Evolutionary conservation across 92 coral and sea anemone species (phyloP), one percentile per base, ranked within the genome.

Genomic region (Chrysogorgia sp.): DNA sequence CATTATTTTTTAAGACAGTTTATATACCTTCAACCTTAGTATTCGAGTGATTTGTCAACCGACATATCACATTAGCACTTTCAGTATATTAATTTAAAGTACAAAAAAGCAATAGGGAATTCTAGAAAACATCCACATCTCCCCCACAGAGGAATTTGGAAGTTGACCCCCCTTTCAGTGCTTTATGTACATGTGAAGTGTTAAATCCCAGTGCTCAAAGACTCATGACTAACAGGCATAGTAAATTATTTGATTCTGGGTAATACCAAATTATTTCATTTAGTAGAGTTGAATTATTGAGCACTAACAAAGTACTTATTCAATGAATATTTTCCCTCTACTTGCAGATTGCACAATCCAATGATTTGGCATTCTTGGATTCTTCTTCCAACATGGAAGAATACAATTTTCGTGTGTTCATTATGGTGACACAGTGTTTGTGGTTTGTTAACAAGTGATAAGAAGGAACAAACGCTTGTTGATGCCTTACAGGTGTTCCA

Each of bases 341-440:
- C 17, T 43, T 17, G 20, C 59, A 17, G 59, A 52, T 52, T 17
- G 59, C 59, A 52, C 59, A 52, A 52, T 52, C 59, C 59, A 52
- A 52, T 3, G 59, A 52, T 52, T 52, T 52, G 7, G 7, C 20
- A 5, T 52, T 52, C 20, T 52, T 52, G 70, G 70, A 30, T 63
- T 63, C 40, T 63, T 63, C 70, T 15, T 63, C 70, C 70, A 63
- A 43, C 17, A 43, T 43, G 50, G 50, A 43, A 43, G 50, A 52
- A 52, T 66, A 34, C 74, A 66, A 66, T 41, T 10, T 66, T 40
- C 55, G 52, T 66, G 74, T 66, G 53, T 66, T 66, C 17, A 6
- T 35, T 37, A 66, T 66, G 52, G 55, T 66, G 25, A 37, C 74
- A 66, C 74, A 52, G 59, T 52, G 59, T 52, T 52, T 52, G 59